Evolutionary conservation across 23 tunicate genomes (phyloP).

Genomic region (Trididemnum clinides): DNA sequence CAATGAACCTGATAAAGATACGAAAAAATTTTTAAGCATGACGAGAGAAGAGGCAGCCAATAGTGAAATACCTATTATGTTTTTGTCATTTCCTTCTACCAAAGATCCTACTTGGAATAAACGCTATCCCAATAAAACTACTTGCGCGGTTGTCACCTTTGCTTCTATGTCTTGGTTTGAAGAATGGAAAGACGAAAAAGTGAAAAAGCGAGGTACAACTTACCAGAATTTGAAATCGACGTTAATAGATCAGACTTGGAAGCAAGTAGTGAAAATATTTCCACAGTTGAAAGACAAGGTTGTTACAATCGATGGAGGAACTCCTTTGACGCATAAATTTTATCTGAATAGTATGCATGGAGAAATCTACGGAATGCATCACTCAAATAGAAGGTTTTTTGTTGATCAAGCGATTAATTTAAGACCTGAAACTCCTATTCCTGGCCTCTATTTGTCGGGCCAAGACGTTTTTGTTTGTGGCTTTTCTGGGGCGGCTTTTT

Average conservation of each 20-base stretch:
- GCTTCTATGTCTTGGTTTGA: constrained; percentile 68
- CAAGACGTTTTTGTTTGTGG: constrained; percentile 33
- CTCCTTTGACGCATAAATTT: constrained; percentile 75
- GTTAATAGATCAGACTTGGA: constrained; percentile 73
- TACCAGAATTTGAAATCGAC: constrained; percentile 54
- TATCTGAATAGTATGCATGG: constrained; percentile 77
- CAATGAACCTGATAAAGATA: constrained; percentile 24
- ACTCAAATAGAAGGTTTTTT: constrained; percentile 60
- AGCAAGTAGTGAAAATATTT: constrained; percentile 44
- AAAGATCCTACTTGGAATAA: constrained; percentile 72
- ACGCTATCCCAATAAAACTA: constrained; percentile 78
- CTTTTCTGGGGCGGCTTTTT: constrained; percentile 61
- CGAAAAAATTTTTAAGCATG: constrained; percentile 33
- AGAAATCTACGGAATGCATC: constrained; percentile 83
- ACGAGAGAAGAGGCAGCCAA: constrained; percentile 69
- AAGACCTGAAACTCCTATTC: constrained; percentile 62
- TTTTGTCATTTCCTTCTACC: constrained; percentile 92
- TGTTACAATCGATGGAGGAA: constrained; percentile 57
- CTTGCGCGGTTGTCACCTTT: constrained; percentile 74
- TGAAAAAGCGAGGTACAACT: constrained; percentile 47
- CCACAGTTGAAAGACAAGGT: constrained; percentile 78
- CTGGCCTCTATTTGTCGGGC: constrained; percentile 72
- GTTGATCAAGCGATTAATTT: constrained; percentile 44
- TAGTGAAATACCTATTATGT: constrained; percentile 46
- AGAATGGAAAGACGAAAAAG: constrained; percentile 61